Evolutionary conservation across 2,113 vertebrate species (phyloP).

Genomic region (Reinhardtius hippoglossoides): DNA sequence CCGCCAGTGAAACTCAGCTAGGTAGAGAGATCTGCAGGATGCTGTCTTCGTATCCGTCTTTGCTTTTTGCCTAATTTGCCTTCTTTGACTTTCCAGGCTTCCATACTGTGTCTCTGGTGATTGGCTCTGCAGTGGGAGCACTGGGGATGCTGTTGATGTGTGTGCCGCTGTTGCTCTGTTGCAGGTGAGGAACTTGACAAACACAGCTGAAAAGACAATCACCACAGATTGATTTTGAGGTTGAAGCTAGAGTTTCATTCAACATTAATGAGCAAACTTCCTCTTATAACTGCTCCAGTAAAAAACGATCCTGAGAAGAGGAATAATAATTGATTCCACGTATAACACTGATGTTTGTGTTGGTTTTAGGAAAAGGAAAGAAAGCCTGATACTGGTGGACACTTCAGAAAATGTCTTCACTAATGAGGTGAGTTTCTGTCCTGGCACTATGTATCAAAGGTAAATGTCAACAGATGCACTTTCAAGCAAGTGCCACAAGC

Average conservation of each 20-base stretch:
- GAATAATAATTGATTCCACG: not conserved
- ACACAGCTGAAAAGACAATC: no score
- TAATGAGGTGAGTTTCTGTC: constrained; percentile 54
- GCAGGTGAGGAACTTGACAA: constrained; percentile 54
- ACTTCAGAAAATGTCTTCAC: constrained; percentile 29
- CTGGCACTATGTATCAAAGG: not conserved
- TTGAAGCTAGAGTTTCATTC: not conserved
- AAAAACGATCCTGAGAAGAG: not conserved
- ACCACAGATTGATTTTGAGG: not conserved
- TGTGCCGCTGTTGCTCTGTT: constrained; percentile 56
- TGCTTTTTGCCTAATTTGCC: not conserved
- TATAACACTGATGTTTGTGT: constrained; percentile 7
- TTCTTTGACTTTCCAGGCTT: constrained; percentile 46
- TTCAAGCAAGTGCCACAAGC: not conserved
- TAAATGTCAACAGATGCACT: not conserved
- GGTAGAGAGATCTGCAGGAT: constrained; percentile 29
- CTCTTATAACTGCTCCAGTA: no score
- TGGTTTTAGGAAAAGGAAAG: constrained; percentile 57
- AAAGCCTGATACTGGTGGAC: constrained; percentile 15
- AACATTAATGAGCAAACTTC: no score
- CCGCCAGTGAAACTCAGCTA: constrained; percentile 36
- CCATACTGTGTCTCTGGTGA: constrained; percentile 48
- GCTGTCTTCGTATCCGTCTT: not conserved
- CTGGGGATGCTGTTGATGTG: constrained; percentile 64
- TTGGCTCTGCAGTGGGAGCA: constrained; percentile 61